phyloP scores from a whole-genome alignment of 1,140 invertebrate genomes.

The Ostrea edulis region DNA sequence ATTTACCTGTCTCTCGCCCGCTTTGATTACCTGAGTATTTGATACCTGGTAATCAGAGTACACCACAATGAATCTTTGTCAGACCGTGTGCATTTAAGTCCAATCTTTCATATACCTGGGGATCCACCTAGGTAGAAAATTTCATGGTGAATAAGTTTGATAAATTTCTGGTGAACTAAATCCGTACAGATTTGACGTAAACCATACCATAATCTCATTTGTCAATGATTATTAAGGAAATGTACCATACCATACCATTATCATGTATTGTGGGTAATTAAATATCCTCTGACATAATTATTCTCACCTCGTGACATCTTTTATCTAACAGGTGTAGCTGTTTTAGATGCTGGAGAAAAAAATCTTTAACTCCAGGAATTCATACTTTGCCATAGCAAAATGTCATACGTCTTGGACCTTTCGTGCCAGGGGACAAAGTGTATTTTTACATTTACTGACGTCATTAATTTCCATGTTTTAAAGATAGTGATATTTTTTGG shows the following conservation, averaged over 20 bases:
- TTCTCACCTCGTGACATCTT: too few relatives aligned
- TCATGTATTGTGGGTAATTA: neutral
- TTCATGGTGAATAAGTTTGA: slow-evolving; percentile 1
- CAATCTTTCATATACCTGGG: neutral
- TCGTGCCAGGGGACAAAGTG: too few relatives aligned
- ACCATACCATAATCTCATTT: neutral
- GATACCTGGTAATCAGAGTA: neutral
- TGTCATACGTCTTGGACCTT: too few relatives aligned
- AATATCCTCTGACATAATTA: too few relatives aligned
- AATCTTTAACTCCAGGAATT: too few relatives aligned
- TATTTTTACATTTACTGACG: too few relatives aligned
- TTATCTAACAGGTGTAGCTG: too few relatives aligned
- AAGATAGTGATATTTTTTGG: too few relatives aligned
- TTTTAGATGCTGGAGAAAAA: too few relatives aligned
- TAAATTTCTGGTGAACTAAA: slow-evolving; percentile 12
- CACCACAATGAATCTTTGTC: neutral
- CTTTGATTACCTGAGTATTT: neutral
- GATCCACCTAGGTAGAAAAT: neutral
- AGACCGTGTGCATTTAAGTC: neutral
- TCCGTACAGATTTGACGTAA: slow-evolving; percentile 2
- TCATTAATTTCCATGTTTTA: too few relatives aligned
- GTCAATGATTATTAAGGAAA: neutral
- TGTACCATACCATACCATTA: neutral
- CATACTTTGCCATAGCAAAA: too few relatives aligned
- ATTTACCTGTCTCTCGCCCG: neutral